These are phyloP conservation scores for Forbesichthys agassizii DNA, from an alignment of 2,113 vertebrate species.

Conservation along the genomic window DNA sequence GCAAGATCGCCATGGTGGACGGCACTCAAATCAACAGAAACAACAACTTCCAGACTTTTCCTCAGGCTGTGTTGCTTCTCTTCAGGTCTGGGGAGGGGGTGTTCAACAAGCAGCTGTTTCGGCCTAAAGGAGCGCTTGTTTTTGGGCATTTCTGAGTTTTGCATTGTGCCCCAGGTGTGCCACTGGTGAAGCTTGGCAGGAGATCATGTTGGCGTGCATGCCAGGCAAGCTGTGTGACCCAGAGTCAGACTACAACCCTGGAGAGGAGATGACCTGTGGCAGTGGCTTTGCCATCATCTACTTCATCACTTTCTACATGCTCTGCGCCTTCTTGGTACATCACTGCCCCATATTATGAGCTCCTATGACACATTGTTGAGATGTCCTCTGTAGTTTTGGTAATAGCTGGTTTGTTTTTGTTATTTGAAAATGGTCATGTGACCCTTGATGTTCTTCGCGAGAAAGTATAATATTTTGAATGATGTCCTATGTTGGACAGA, in stretches of 20 bases:
- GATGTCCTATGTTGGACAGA: too few species aligned
- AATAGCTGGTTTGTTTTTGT: too few species aligned
- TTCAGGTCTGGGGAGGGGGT: conserved; percentile 82
- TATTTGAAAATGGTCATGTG: too few species aligned
- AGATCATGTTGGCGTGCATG: conserved; percentile 97
- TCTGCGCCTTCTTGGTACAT: conserved; percentile 94
- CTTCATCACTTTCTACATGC: conserved; percentile 99
- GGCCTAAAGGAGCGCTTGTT: background rate
- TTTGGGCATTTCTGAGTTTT: background rate
- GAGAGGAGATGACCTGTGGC: conserved; percentile 93
- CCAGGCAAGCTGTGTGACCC: conserved; percentile 94
- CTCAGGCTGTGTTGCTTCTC: conserved; percentile 93
- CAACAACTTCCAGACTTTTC: conserved; percentile 99
- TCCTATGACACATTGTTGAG: too few species aligned
- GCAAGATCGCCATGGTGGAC: conserved; percentile 96
- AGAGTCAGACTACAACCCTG: conserved; percentile 88
- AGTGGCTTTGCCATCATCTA: conserved; percentile 97
- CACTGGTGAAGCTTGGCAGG: conserved; percentile 98
- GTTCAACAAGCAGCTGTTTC: background rate
- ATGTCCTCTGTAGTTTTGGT: background rate
- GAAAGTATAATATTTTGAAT: too few species aligned
- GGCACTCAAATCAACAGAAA: conserved; percentile 97
- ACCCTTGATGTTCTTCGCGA: too few species aligned
- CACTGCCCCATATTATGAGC: background rate
- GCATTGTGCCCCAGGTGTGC: conserved; percentile 84